phyloP scores from a whole-genome alignment of 2,888 invertebrate species.

The Drosophila prostipennis region DNA sequence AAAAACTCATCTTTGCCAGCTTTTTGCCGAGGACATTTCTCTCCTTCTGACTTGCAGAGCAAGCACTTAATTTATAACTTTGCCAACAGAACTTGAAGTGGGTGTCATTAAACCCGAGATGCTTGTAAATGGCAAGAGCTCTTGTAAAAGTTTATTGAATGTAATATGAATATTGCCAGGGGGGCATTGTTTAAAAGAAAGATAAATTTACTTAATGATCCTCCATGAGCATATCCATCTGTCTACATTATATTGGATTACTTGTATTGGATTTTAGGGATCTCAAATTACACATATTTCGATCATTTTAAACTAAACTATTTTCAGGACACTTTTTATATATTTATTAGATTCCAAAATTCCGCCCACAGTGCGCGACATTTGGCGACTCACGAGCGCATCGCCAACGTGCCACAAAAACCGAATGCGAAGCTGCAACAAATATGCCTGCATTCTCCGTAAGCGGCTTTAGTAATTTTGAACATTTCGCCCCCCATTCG shows the following conservation, averaged over 20 bases:
- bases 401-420: constrained; percentile 32
- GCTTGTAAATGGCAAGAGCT: constrained; percentile 12
- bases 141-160: constrained; percentile 38
- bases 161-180: constrained; percentile 6
- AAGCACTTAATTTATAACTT: constrained; percentile 22
- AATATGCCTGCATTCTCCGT: constrained; percentile 41
- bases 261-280: too few relatives aligned
- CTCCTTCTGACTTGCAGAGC: constrained; percentile 12
- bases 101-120: constrained; percentile 23
- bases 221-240: too few relatives aligned
- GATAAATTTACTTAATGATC: constrained; percentile 5
- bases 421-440: constrained; percentile 31
- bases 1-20: constrained; percentile 6
- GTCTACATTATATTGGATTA: too few relatives aligned
- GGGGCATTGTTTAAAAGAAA: background rate
- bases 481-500: constrained; percentile 40
- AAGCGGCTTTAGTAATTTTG: constrained; percentile 81
- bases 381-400: constrained; percentile 35
- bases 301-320: background rate
- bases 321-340: background rate
- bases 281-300: too few relatives aligned
- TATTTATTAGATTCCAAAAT: background rate
- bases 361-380: background rate
- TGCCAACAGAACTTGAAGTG: constrained; percentile 14
- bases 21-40: constrained; percentile 14